Conservation (phyloP, 2,113 vertebrate species). For the Toxotes chatareus region DNA sequence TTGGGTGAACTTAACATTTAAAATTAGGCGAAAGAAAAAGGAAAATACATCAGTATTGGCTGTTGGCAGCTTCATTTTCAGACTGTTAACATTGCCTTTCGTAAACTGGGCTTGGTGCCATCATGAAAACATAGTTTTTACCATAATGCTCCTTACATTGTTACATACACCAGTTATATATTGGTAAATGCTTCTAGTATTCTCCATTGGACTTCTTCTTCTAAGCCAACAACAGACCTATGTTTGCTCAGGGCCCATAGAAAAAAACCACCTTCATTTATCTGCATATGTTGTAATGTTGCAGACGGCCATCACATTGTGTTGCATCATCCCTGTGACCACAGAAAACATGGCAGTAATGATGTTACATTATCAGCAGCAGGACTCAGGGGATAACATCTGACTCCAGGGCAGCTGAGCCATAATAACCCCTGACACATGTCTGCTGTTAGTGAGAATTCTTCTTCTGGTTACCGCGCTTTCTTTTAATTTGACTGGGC, state of each 20-base stretch:
- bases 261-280: constrained; percentile 4
- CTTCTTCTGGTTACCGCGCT: constrained; percentile 40
- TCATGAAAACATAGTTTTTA: not conserved
- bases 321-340: constrained; percentile 39
- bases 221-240: not conserved
- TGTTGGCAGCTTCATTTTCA: not conserved
- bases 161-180: not conserved
- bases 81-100: not conserved
- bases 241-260: not conserved
- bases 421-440: constrained; percentile 50
- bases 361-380: constrained; percentile 16
- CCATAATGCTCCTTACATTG: not conserved
- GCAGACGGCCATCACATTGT: constrained; percentile 1
- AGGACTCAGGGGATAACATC: constrained; percentile 26
- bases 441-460: constrained; percentile 36
- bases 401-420: constrained; percentile 29
- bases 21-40: not conserved
- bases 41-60: not conserved
- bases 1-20: not conserved
- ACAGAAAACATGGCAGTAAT: constrained; percentile 21
- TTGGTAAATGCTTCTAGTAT: not conserved
- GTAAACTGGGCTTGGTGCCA: not conserved
- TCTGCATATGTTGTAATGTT: not conserved
- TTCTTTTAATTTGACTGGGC: constrained; percentile 66
- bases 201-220: not conserved